Percentiles rank a stretch among this genome's conserved stretches.
These are phyloP conservation scores for Chaenodraco wilsoni DNA, from an alignment of 2,797 vertebrate species.

Conservation along the genomic window DNA sequence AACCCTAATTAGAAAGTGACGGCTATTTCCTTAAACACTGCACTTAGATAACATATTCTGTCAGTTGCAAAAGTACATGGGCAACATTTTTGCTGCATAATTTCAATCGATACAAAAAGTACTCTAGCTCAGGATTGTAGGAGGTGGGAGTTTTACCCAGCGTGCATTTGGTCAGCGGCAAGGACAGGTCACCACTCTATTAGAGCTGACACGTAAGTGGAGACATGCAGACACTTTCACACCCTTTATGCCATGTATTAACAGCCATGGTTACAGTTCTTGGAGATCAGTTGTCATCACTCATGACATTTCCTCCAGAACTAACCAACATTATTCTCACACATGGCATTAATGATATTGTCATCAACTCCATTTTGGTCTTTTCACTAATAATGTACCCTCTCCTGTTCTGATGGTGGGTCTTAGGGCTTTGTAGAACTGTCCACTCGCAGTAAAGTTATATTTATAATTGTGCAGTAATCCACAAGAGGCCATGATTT, in stretches of 20 bases:
- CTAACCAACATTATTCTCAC: not conserved
- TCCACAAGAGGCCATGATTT: too few relatives aligned
- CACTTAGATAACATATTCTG: not conserved
- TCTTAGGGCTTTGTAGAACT: not conserved
- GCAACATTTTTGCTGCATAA: not conserved
- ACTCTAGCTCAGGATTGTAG: not conserved
- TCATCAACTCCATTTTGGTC: not conserved
- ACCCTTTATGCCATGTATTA: not conserved
- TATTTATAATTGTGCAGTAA: too few relatives aligned
- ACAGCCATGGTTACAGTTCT: not conserved
- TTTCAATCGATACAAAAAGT: not conserved
- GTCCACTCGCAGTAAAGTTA: not conserved
- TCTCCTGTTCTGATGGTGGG: not conserved
- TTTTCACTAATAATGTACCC: not conserved
- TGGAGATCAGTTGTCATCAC: not conserved
- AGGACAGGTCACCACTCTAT: constrained; percentile 2
- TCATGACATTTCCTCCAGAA: not conserved
- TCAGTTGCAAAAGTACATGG: not conserved
- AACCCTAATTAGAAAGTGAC: not conserved
- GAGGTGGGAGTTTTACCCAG: constrained; percentile 8
- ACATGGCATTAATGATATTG: not conserved
- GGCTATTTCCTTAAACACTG: not conserved
- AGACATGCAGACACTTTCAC: not conserved
- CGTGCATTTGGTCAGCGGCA: constrained; percentile 1
- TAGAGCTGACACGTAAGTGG: not conserved